phyloP scores from a whole-genome alignment of 2,888 invertebrate species.

The Dinocampus coccinellae region DNA sequence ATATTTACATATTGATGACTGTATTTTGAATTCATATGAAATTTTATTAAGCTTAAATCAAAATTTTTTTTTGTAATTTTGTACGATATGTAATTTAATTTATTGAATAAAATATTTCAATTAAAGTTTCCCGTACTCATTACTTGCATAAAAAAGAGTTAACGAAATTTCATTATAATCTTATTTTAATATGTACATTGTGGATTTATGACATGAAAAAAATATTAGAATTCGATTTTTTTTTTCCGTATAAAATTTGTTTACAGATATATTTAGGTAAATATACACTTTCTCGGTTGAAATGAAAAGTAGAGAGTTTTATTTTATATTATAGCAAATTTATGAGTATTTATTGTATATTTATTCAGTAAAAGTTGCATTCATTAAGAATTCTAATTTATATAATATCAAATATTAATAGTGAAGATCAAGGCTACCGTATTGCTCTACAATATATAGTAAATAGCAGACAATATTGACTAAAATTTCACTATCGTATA shows the following conservation, averaged over 20 bases:
- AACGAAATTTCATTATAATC: background rate
- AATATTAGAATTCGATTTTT: background rate
- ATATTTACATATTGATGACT: background rate
- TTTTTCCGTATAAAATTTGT: background rate
- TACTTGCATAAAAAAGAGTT: no score
- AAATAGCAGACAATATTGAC: no score
- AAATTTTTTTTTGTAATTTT: background rate
- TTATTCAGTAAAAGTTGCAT: background rate
- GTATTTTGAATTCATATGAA: background rate
- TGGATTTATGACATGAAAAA: no score
- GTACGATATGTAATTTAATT: background rate
- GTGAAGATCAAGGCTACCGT: background rate
- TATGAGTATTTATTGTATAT: background rate
- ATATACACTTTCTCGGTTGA: background rate
- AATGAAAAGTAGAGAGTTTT: background rate
- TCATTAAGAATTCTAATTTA: background rate
- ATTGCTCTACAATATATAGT: no score
- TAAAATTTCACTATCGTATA: no score
- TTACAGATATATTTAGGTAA: background rate
- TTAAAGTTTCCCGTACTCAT: no score
- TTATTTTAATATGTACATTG: no score
- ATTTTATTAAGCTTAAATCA: slow-evolving; percentile 5
- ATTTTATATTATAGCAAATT: background rate
- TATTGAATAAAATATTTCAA: background rate
- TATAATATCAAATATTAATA: background rate